phyloP scores from a whole-genome alignment of 2,888 invertebrate genomes.

The Xylocampa areola region DNA sequence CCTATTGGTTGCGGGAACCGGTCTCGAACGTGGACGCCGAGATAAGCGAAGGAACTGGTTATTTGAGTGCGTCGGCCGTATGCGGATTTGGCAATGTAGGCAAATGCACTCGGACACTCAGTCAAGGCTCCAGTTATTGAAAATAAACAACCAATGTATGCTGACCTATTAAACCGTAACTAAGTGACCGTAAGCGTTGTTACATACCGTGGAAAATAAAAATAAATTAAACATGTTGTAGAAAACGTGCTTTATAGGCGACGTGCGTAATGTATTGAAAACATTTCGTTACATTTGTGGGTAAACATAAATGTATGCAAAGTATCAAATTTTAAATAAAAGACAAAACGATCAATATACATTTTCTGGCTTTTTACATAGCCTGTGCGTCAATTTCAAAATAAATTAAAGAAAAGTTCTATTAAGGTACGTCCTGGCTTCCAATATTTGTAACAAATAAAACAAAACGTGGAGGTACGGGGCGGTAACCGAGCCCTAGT shows the following conservation, averaged over 20 bases:
- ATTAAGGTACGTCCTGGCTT: not conserved
- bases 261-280: slow-evolving; percentile 6
- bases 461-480: too few relatives aligned
- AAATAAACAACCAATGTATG: slow-evolving; percentile 48
- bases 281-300: slow-evolving; percentile 10
- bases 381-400: not conserved
- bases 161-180: slow-evolving; percentile 55
- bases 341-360: too few relatives aligned
- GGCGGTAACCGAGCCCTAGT: too few relatives aligned
- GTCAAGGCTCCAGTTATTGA: slow-evolving; percentile 56
- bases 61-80: slow-evolving; percentile 67
- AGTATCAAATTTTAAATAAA: too few relatives aligned
- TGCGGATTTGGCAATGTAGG: slow-evolving; percentile 73
- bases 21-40: slow-evolving; percentile 69
- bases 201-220: slow-evolving; percentile 47
- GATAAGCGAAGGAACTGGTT: slow-evolving; percentile 77
- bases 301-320: too few relatives aligned
- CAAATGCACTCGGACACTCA: slow-evolving; percentile 66
- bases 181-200: slow-evolving; percentile 37
- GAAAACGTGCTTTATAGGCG: slow-evolving; percentile 45
- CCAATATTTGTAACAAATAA: too few relatives aligned
- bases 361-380: too few relatives aligned
- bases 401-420: not conserved
- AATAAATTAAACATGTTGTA: slow-evolving; percentile 44
- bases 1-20: slow-evolving; percentile 69